Evolutionary conservation across 2,113 vertebrate genomes (phyloP).

Genomic region (Menura novaehollandiae): DNA sequence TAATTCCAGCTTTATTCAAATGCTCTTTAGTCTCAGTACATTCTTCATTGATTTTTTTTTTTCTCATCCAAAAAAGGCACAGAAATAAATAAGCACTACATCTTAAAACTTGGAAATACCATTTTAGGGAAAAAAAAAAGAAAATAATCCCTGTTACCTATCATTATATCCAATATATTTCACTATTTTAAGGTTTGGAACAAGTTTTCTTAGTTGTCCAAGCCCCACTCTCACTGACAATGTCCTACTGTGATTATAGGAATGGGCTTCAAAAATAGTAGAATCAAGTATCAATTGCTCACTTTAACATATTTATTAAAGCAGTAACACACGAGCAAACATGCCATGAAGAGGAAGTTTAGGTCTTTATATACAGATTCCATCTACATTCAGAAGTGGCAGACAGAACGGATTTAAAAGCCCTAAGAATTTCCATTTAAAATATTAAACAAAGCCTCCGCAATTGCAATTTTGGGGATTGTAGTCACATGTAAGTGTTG

Average conservation of each 20-base stretch:
- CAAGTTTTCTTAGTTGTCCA: neutral
- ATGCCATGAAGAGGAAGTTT: neutral
- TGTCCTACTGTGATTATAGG: neutral
- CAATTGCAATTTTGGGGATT: neutral
- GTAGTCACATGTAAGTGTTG: neutral
- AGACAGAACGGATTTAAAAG: neutral
- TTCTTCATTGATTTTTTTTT: neutral
- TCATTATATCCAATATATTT: neutral
- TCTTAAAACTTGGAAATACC: neutral
- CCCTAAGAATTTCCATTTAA: neutral
- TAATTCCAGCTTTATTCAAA: constrained; percentile 54
- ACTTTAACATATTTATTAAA: neutral
- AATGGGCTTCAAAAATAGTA: neutral
- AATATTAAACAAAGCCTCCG: neutral
- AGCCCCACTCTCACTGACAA: neutral
- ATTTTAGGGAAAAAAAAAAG: neutral
- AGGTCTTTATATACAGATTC: neutral
- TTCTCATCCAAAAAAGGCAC: neutral
- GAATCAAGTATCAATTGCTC: neutral
- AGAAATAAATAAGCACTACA: neutral
- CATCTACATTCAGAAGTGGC: neutral
- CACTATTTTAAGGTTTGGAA: neutral
- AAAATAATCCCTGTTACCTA: neutral
- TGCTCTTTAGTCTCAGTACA: neutral
- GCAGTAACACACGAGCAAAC: neutral